phyloP scores from a whole-genome alignment of 2,113 vertebrate species.

The Hippotragus niger region DNA sequence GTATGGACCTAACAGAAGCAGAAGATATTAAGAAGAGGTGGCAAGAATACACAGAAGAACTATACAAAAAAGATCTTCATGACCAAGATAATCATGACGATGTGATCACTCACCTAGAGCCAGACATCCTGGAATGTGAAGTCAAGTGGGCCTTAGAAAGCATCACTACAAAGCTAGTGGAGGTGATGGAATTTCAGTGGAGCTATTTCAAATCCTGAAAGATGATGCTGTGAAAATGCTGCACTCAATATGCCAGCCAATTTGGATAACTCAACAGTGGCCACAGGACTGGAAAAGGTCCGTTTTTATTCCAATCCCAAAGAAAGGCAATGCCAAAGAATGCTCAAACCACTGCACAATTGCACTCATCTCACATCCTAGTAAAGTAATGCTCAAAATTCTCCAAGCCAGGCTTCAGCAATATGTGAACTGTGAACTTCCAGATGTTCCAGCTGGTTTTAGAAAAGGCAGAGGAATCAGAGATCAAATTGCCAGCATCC shows the following conservation, averaged over 20 bases:
- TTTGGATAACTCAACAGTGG: background rate
- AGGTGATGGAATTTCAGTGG: background rate
- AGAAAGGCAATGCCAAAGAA: background rate
- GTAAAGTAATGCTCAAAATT: background rate
- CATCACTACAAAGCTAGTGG: background rate
- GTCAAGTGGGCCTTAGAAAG: background rate
- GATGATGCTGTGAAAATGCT: background rate
- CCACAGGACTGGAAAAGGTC: background rate
- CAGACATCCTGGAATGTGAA: background rate
- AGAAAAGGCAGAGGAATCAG: background rate
- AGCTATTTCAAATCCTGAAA: background rate
- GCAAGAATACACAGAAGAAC: background rate
- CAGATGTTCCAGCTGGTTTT: background rate
- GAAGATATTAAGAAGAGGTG: background rate
- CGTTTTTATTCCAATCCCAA: background rate
- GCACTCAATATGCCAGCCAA: background rate
- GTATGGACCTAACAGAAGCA: background rate
- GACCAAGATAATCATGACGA: background rate
- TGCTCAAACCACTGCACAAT: background rate
- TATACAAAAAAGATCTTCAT: background rate
- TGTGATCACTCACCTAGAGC: background rate
- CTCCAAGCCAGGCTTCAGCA: fast-evolving
- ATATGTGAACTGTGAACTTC: background rate
- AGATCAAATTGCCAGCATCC: background rate
- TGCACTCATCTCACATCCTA: background rate